Evolutionary conservation across 2,113 vertebrate genomes (phyloP).

Genomic region (Pongo abelii): DNA sequence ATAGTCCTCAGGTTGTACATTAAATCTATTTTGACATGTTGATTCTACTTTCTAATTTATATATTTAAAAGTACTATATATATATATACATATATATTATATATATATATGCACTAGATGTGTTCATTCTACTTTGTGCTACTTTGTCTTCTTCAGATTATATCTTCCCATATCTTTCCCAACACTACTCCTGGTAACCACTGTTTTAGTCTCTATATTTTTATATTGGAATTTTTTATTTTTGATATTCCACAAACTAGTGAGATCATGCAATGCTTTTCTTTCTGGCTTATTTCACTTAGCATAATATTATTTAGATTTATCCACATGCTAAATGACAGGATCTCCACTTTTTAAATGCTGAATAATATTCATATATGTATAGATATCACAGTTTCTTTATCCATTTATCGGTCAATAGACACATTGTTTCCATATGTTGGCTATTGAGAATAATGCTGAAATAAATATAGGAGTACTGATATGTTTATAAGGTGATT

Average conservation of each 20-base stretch:
- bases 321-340: not conserved
- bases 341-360: not conserved
- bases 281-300: not conserved
- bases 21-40: not conserved
- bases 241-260: not conserved
- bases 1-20: not conserved
- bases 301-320: not conserved
- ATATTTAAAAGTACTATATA: too few species aligned
- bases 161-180: not conserved
- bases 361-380: not conserved
- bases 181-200: not conserved
- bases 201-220: not conserved
- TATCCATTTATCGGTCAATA: not conserved
- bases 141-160: not conserved
- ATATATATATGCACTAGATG: accelerated
- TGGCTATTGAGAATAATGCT: not conserved
- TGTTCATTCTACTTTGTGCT: not conserved
- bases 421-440: not conserved
- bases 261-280: not conserved
- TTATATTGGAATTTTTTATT: not conserved
- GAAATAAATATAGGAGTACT: too few species aligned
- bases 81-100: too few species aligned
- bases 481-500: not conserved
- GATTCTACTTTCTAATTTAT: not conserved
- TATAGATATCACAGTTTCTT: not conserved